Evolutionary conservation across 1,140 invertebrate genomes (phyloP), one percentile per base, ranked within the genome.

Genomic region (Lordiphosa clarofinis): DNA sequence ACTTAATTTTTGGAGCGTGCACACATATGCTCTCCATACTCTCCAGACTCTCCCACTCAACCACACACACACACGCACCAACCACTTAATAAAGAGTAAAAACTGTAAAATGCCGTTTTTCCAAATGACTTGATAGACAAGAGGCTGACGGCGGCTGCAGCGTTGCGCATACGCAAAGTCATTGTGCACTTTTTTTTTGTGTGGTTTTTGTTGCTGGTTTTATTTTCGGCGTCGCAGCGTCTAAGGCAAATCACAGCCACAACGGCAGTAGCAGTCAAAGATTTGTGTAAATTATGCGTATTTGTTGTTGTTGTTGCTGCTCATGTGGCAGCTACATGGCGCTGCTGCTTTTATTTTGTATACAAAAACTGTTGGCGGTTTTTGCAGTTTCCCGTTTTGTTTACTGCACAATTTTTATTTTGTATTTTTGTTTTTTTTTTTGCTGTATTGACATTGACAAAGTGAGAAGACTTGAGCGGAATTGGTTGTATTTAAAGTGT

Each of bases 1-100:
- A 84, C 78, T 84, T 84, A 86, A 84, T 84, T 82, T 86, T 81
- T 86, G 81, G 81, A 86, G 81, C 81, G 75, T 86, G 81, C 84
- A 81, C 74, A 73, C 64, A 79, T 55, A 81, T 56, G 21, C 63
- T 50, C 42, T 42, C 39, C 12, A 12, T 11, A 2, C 53, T 28
- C 49, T 37, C 12, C 59, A 68, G 73, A 68, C 73, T 67, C 61
- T 62, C 78, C 66, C 81, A 61, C 73, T 61, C 68, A 53, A 36
- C 24, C 15, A 11, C 49, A 15, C 46, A 44, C 52, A 12, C 50
- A 40, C 46, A 56, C 40, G 28, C 47, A 61, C 56, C 57, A 36
- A 58, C 61, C 81, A 82, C 81, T 86, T 75, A 73, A 86, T 82
- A 40, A 66, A 72, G 63, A 62, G 52, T 24, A 50, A 47, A 59